Base-by-base conservation (phyloP, 2,888 invertebrate species). In the Drosophila recens region DNA sequence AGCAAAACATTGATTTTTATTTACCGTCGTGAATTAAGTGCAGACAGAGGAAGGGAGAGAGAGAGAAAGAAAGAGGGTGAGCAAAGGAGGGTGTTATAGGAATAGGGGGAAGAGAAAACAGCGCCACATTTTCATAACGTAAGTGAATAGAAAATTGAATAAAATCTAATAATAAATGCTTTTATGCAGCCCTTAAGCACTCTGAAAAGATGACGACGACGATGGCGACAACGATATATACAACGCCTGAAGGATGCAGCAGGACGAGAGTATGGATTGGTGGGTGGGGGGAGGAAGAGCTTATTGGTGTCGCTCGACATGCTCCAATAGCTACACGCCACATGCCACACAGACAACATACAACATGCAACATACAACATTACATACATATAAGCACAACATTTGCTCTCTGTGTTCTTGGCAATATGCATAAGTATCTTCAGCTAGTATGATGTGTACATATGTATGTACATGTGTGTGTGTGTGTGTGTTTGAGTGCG, bases 131-230 rank as follows among this genome's bases (percentile, higher is more conserved):
- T 87, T 87, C 86, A 87, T 87, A 87, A 87, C 79, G 86, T 87
- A 87, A 87, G 86, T 87, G 87, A 87, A 87, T 87, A 87, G 86
- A 87, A 87, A 87, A 87, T 87, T 87, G 86, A 87, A 87, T 87
- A 85, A 87, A 87, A 87, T 87, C 86, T 87, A 87, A 87, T 87
- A 87, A 87, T 86, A 87, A 87, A 87, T 87, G 86, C 86, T 87
- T 87, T 87, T 87, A 87, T 87, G 86, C 86, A 87, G 86, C 86
- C 86, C 86, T 87, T 87, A 87, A 87, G 86, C 86, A 87, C 87
- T 87, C 76, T 80, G 83, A 80, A 84, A 86, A 86, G 86, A 86
- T 85, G 87, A 82, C 79, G 68, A 72, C 66, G 74, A 59, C 58
- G 72, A 51, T 56, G 85, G 82, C 77, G 84, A 86, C 71, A 80